These are phyloP conservation scores for Propsilocerus akamusi DNA, from an alignment of 1,140 invertebrate species.

Conservation along the genomic window DNA sequence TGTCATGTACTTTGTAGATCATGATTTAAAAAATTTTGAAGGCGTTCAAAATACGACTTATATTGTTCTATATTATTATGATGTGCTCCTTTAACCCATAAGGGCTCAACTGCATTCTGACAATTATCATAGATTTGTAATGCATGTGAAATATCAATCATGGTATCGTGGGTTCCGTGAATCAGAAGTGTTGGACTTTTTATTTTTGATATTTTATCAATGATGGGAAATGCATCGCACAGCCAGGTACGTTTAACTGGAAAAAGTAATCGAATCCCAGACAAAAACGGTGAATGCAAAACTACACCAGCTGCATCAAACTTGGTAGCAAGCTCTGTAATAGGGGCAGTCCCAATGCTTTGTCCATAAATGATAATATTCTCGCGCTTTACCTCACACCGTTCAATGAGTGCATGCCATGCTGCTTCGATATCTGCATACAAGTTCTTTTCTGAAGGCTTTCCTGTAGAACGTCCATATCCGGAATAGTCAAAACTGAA, in stretches of 20 bases:
- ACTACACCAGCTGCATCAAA: slow-evolving; percentile 49
- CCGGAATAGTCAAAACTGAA: slow-evolving; percentile 63
- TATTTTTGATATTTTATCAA: slow-evolving; percentile 49
- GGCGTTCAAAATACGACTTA: slow-evolving; percentile 25
- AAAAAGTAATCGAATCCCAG: slow-evolving; percentile 50
- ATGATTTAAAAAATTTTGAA: slow-evolving; percentile 36
- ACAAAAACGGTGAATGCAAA: slow-evolving; percentile 50
- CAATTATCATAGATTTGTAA: slow-evolving; percentile 47
- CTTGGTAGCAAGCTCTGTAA: slow-evolving; percentile 40
- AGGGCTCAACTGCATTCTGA: slow-evolving; percentile 43
- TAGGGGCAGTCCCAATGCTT: slow-evolving; percentile 46
- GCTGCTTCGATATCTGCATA: slow-evolving; percentile 58
- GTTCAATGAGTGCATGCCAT: slow-evolving; percentile 37
- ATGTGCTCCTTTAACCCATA: slow-evolving; percentile 37
- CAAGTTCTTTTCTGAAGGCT: slow-evolving; percentile 54
- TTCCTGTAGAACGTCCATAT: slow-evolving; percentile 37
- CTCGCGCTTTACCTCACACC: slow-evolving; percentile 41
- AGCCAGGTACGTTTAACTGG: slow-evolving; percentile 51
- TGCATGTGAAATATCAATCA: slow-evolving; percentile 54
- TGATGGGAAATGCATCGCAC: slow-evolving; percentile 46
- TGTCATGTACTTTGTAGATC: not conserved
- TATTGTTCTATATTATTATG: slow-evolving; percentile 8
- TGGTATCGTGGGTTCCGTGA: slow-evolving; percentile 60
- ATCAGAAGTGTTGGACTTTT: slow-evolving; percentile 53
- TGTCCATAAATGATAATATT: slow-evolving; percentile 59